phyloP scores from a whole-genome alignment of 2,888 invertebrate genomes.

The Acanthacorydalis orientalis region DNA sequence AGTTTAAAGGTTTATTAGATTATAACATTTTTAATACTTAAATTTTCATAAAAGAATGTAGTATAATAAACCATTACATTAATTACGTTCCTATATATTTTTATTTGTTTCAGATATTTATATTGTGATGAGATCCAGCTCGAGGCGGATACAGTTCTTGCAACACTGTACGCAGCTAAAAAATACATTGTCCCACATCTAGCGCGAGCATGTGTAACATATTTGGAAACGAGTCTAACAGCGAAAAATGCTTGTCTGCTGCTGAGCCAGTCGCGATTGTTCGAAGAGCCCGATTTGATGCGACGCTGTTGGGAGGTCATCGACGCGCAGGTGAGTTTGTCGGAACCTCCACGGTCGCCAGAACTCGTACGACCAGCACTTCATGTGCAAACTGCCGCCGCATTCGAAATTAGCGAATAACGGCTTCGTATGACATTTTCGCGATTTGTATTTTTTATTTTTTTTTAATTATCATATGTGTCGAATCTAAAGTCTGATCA shows the following conservation, averaged over 20 bases:
- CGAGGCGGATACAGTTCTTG: slow-evolving; percentile 87
- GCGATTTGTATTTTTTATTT: too few relatives aligned
- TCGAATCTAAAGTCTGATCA: too few relatives aligned
- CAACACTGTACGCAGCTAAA: slow-evolving; percentile 89
- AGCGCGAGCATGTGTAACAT: slow-evolving; percentile 86
- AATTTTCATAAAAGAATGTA: not conserved
- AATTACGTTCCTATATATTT: slow-evolving; percentile 5
- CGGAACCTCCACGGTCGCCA: slow-evolving; percentile 23
- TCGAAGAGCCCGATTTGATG: slow-evolving; percentile 95
- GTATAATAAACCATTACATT: not conserved
- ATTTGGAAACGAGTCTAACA: slow-evolving; percentile 86
- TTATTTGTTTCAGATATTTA: slow-evolving; percentile 56
- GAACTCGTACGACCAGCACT: slow-evolving; percentile 14
- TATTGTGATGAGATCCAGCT: slow-evolving; percentile 94
- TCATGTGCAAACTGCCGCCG: not conserved
- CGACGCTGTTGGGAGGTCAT: slow-evolving; percentile 95
- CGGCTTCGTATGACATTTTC: too few relatives aligned
- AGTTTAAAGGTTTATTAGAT: not conserved
- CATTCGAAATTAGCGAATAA: not conserved
- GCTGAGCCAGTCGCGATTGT: slow-evolving; percentile 84
- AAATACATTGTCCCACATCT: slow-evolving; percentile 93
- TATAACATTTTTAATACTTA: not conserved
- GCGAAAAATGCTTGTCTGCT: slow-evolving; percentile 93
- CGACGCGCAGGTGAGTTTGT: slow-evolving; percentile 75
- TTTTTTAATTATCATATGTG: too few relatives aligned